Percentiles rank a stretch among this genome's conserved stretches.
Evolutionary conservation across 2,888 invertebrate species (phyloP).

Genomic region (Acronicta leporina): DNA sequence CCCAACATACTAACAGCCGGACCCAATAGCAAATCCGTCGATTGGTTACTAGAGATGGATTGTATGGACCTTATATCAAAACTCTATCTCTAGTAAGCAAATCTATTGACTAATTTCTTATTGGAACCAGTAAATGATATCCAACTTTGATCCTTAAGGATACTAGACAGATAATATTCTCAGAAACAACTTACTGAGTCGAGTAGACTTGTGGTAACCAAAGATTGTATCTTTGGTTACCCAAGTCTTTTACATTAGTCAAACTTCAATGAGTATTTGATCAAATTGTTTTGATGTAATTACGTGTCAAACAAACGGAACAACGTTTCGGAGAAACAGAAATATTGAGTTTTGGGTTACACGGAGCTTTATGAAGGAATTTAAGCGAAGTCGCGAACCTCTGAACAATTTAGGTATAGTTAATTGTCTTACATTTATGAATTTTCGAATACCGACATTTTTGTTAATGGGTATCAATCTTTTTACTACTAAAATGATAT

Average conservation of each 20-base stretch:
- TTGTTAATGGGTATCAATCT: no score
- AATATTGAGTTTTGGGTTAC: conserved; percentile 20
- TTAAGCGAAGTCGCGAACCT: conserved; percentile 17
- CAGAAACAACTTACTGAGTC: conserved; percentile 33
- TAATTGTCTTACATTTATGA: conserved; percentile 45
- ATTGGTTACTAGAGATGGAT: no score
- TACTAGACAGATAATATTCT: no score
- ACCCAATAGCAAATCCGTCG: no score
- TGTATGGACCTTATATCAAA: no score
- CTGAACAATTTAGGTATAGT: conserved; percentile 17
- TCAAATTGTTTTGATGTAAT: conserved; percentile 39
- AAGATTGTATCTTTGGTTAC: conserved; percentile 23
- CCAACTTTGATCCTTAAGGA: background rate
- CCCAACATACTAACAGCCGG: no score
- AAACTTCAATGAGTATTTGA: conserved; percentile 50
- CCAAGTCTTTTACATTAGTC: conserved; percentile 43
- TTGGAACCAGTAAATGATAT: no score
- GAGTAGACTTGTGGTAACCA: no score
- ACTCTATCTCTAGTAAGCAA: no score
- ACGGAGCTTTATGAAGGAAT: conserved; percentile 15
- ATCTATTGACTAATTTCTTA: no score
- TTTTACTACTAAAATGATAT: no score
- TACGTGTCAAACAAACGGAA: conserved; percentile 26
- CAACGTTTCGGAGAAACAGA: conserved; percentile 16
- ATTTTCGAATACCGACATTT: conserved; percentile 6